Evolutionary conservation across 1,140 invertebrate genomes (phyloP).

Genomic region (Cyclina sinensis): DNA sequence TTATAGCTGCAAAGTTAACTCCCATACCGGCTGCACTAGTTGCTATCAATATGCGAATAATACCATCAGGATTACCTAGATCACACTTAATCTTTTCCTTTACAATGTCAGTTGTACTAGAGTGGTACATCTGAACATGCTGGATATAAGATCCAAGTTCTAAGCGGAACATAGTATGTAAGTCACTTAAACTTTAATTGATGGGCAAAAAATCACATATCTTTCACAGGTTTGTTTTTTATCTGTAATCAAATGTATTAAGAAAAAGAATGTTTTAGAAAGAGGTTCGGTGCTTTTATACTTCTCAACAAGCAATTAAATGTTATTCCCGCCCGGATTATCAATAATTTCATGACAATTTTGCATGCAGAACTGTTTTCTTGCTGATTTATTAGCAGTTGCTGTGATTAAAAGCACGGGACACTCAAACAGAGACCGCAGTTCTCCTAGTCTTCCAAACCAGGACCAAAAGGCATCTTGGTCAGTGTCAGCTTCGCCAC

Average conservation of each 20-base stretch:
- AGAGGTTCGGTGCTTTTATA: conserved; percentile 10
- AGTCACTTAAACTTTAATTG: not conserved
- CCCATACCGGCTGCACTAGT: not conserved
- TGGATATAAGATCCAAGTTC: not conserved
- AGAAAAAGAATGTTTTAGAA: not conserved
- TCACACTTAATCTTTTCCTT: conserved; percentile 18
- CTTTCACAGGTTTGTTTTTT: not conserved
- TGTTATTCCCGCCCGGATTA: not conserved
- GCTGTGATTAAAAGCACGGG: not conserved
- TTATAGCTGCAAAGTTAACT: not conserved
- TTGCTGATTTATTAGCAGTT: not conserved
- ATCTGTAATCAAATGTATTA: not conserved
- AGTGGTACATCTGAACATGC: conserved; percentile 20
- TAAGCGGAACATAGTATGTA: conserved; percentile 2
- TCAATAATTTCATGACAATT: not conserved
- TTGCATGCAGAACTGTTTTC: not conserved
- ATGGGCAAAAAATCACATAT: conserved; percentile 22
- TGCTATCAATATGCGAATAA: conserved; percentile 6
- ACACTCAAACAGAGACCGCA: conserved; percentile 8
- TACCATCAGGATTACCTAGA: not conserved
- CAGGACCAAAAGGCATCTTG: not conserved
- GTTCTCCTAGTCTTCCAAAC: conserved; percentile 7
- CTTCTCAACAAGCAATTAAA: not conserved
- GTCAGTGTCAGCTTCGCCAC: too few relatives aligned
- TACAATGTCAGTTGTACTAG: conserved; percentile 7